These are phyloP conservation scores for Lapara coniferarum DNA, from an alignment of 2,888 invertebrate genomes.

Conservation along the genomic window DNA sequence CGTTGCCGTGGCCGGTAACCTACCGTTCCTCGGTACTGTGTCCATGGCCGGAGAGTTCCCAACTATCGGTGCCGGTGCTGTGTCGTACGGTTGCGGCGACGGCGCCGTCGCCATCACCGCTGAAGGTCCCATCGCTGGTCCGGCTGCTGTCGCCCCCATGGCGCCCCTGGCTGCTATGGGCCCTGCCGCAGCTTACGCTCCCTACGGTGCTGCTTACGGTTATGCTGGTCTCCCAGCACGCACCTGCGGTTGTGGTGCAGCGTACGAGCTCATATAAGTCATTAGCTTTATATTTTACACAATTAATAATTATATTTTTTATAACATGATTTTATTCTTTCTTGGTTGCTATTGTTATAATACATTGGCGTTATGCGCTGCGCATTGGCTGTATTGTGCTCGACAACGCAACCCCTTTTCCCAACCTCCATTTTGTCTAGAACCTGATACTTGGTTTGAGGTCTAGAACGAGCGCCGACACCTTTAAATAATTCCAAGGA, in stretches of 20 bases:
- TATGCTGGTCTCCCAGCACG: conserved; percentile 21
- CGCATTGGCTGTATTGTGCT: no score
- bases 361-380: no score
- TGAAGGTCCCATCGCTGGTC: conserved; percentile 27
- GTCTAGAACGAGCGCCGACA: no score
- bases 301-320: conserved; percentile 1
- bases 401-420: no score
- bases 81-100: conserved; percentile 50
- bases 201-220: conserved; percentile 14
- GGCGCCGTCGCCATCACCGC: conserved; percentile 35
- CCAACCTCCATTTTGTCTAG: no score
- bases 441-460: no score
- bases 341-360: no score
- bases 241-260: conserved; percentile 15
- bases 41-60: conserved; percentile 48
- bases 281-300: not conserved
- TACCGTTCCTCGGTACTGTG: conserved; percentile 54
- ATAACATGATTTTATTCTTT: not conserved
- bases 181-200: conserved; percentile 1
- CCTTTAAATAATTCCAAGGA: no score
- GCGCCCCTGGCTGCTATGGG: conserved; percentile 11
- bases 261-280: conserved; percentile 3
- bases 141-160: conserved; percentile 2
- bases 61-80: conserved; percentile 45
- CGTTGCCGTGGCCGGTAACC: conserved; percentile 46